Conservation (phyloP, 1,140 invertebrate species). For the Zaprionus davidi region DNA sequence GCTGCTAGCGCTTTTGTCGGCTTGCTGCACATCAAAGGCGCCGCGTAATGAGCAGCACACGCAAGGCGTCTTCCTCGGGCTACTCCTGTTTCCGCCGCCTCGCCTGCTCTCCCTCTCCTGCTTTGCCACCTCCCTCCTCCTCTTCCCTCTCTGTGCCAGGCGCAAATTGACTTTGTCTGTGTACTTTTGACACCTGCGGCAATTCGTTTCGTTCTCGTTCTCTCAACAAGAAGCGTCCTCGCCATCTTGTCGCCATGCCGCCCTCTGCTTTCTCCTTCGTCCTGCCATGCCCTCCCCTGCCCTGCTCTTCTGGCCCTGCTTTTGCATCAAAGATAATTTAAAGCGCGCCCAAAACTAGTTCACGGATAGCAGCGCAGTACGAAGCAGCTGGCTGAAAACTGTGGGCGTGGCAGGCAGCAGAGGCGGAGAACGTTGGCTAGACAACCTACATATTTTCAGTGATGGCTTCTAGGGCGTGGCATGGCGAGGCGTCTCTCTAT, state of each 20-base stretch:
- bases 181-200: conserved; percentile 81
- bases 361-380: conserved; percentile 51
- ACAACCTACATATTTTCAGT: conserved; percentile 73
- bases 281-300: neutral
- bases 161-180: conserved; percentile 81
- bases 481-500: conserved; percentile 10
- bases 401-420: neutral
- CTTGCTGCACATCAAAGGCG: conserved; percentile 80
- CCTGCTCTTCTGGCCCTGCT: conserved; percentile 7
- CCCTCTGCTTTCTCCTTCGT: neutral
- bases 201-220: conserved; percentile 62
- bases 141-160: conserved; percentile 54
- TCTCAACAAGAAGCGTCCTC: conserved; percentile 17
- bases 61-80: conserved; percentile 37
- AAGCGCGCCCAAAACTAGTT: conserved; percentile 76
- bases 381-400: neutral
- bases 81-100: neutral
- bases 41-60: conserved; percentile 79
- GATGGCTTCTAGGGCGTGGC: conserved; percentile 60
- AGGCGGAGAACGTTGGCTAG: neutral
- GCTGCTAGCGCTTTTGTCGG: conserved; percentile 74
- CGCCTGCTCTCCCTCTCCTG: neutral
- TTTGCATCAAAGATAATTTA: conserved; percentile 82
- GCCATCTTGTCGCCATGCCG: neutral
- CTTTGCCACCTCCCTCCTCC: neutral